Percentiles rank a stretch among this genome's conserved stretches.
These are phyloP conservation scores for Hemiscyllium ocellatum DNA, from an alignment of 2,113 vertebrate species.

Conservation along the genomic window DNA sequence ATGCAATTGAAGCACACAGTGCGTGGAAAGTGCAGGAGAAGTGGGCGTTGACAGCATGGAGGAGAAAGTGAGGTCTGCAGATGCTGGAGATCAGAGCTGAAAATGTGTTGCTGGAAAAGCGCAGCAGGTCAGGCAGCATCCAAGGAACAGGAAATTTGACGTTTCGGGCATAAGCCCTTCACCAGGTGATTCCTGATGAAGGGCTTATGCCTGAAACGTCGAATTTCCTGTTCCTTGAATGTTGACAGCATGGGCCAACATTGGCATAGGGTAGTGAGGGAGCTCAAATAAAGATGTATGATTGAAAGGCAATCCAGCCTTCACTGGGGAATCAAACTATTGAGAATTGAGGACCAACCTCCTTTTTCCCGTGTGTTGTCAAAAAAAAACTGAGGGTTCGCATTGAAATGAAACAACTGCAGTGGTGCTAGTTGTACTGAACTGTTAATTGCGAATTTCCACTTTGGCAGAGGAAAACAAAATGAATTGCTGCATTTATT, in stretches of 20 bases:
- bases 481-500: background rate
- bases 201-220: too few species aligned
- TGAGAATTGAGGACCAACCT: background rate
- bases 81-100: too few species aligned
- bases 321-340: background rate
- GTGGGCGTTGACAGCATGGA: background rate
- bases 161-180: too few species aligned
- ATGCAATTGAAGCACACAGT: background rate
- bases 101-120: too few species aligned
- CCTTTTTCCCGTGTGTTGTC: background rate
- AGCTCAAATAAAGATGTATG: background rate
- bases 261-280: background rate
- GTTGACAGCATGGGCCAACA: background rate
- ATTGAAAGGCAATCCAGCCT: background rate
- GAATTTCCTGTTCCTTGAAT: too few species aligned
- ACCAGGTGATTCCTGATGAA: too few species aligned
- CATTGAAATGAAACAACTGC: background rate
- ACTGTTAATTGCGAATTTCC: background rate
- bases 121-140: too few species aligned
- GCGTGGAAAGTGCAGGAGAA: background rate
- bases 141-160: too few species aligned
- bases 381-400: background rate
- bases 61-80: too few species aligned
- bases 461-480: background rate
- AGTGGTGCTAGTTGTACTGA: background rate